phyloP scores from a whole-genome alignment of 2,888 invertebrate species.

The Hypena proboscidalis region DNA sequence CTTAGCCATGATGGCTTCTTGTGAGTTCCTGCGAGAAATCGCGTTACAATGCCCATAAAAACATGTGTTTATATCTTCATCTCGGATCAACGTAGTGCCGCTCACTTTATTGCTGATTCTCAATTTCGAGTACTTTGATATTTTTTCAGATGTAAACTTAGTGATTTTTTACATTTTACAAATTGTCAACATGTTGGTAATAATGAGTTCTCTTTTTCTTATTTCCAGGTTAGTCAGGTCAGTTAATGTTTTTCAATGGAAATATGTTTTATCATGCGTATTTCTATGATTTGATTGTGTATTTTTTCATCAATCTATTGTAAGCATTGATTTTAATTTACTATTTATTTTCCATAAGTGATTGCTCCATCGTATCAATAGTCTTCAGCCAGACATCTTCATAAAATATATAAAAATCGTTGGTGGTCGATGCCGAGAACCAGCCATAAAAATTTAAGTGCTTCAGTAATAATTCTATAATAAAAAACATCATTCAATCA shows the following conservation, averaged over 20 bases:
- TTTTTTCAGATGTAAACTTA: constrained; percentile 6
- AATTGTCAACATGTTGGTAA: no score
- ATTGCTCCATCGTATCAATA: constrained; percentile 1
- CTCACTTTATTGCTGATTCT: constrained; percentile 44
- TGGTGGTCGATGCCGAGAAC: constrained; percentile 51
- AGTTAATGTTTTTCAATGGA: no score
- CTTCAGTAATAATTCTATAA: constrained; percentile 55
- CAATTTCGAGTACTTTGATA: constrained; percentile 30
- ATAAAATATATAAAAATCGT: constrained; percentile 42
- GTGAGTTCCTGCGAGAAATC: constrained; percentile 48
- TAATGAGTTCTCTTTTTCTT: no score
- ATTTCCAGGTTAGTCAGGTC: no score
- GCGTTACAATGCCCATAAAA: constrained; percentile 50
- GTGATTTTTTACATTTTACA: not conserved
- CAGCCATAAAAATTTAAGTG: constrained; percentile 58
- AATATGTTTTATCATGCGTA: no score
- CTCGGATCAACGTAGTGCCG: constrained; percentile 35
- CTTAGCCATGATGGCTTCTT: constrained; percentile 39
- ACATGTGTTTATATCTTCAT: constrained; percentile 51
- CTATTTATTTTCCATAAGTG: constrained; percentile 8
- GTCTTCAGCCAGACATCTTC: constrained; percentile 21
- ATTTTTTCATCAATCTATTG: constrained; percentile 1
- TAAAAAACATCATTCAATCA: constrained; percentile 58
- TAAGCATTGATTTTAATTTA: constrained; percentile 9
- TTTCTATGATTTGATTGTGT: no score